Conservation (phyloP, 2,113 vertebrate genomes). For the Rhombomys opimus region DNA sequence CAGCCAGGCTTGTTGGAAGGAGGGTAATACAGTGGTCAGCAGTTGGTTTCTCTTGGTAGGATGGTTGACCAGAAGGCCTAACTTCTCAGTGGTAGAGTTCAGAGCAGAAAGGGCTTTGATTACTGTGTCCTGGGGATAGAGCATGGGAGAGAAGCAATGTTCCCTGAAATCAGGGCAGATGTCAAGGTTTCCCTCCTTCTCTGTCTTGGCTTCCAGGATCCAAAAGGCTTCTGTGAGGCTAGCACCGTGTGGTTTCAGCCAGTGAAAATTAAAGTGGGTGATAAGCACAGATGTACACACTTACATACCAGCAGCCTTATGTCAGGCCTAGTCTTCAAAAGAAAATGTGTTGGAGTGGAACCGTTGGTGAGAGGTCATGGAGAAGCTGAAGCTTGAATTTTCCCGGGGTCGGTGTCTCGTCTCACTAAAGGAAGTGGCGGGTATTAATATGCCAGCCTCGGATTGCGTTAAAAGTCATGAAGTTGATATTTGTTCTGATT, state of each 20-base stretch:
- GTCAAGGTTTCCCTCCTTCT: not conserved
- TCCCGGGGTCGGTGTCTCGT: not conserved
- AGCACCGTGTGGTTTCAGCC: not conserved
- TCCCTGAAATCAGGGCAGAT: not conserved
- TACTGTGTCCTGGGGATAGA: no score
- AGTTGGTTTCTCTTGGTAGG: not conserved
- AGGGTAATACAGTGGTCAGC: no score
- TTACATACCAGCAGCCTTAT: not conserved
- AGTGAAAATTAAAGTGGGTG: not conserved
- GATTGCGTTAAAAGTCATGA: conserved; percentile 35
- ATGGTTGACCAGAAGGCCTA: not conserved
- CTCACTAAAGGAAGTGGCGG: not conserved
- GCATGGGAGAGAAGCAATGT: not conserved
- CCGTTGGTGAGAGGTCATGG: not conserved
- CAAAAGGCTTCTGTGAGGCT: not conserved
- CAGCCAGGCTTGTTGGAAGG: not conserved
- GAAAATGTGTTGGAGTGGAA: not conserved
- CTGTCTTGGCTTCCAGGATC: not conserved
- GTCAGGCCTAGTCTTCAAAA: not conserved
- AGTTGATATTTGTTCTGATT: not conserved
- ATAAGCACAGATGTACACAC: not conserved
- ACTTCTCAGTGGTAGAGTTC: not conserved
- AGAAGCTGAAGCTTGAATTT: not conserved
- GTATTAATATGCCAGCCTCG: not conserved
- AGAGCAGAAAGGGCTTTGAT: not conserved